These are phyloP conservation scores for Chorisops tibialis DNA, from an alignment of 2,888 invertebrate species.

Conservation along the genomic window DNA sequence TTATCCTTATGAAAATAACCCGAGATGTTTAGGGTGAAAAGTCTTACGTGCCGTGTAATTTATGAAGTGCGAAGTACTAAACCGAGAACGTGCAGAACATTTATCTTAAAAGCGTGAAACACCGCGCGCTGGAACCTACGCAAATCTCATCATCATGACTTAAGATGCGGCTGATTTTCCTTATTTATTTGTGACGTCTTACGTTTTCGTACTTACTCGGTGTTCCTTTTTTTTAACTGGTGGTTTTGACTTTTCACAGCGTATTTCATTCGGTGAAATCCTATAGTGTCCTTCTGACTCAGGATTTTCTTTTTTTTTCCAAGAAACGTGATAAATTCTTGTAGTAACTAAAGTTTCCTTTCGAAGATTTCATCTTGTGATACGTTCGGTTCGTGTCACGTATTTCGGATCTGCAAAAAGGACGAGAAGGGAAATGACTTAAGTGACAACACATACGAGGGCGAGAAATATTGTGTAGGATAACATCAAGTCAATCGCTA, in stretches of 20 bases:
- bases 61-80: constrained; percentile 33
- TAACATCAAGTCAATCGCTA: constrained; percentile 34
- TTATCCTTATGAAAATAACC: constrained; percentile 29
- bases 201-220: constrained; percentile 4
- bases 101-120: constrained; percentile 30
- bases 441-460: constrained; percentile 31
- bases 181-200: constrained; percentile 26
- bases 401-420: constrained; percentile 21
- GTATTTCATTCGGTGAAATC: constrained; percentile 13
- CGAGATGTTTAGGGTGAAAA: constrained; percentile 30
- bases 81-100: constrained; percentile 31
- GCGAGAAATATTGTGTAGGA: constrained; percentile 28
- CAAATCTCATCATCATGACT: constrained; percentile 29
- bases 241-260: neutral
- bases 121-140: neutral
- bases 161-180: constrained; percentile 27
- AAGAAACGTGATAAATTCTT: constrained; percentile 27
- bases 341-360: constrained; percentile 25
- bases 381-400: constrained; percentile 23
- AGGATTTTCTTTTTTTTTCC: neutral
- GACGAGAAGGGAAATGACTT: constrained; percentile 27
- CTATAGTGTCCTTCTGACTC: neutral
- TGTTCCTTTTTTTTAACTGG: neutral
- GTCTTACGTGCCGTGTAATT: constrained; percentile 32
- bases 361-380: neutral